Conservation (phyloP, 2,113 vertebrate species). For the Speoplatyrhinus poulsoni region DNA sequence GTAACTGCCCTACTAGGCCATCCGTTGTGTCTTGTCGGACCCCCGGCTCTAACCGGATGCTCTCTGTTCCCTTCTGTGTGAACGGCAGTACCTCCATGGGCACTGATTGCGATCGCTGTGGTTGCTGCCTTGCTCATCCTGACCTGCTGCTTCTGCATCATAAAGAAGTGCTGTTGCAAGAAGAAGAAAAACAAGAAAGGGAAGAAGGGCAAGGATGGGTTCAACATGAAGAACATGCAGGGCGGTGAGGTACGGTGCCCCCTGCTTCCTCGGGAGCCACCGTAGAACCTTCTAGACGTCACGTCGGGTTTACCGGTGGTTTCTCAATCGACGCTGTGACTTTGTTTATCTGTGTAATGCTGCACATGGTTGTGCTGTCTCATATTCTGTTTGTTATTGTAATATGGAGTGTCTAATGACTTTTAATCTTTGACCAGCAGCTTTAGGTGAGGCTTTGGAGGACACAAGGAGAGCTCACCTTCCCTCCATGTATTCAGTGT, state of each 20-base stretch:
- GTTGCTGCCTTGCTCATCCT: conserved; percentile 90
- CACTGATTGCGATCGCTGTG: conserved; percentile 91
- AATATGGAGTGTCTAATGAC: conserved; percentile 43
- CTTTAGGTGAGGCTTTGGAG: conserved; percentile 59
- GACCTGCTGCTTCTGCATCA: conserved; percentile 98
- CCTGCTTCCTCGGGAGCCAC: conserved; percentile 1
- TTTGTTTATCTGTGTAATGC: neutral
- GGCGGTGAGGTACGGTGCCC: conserved; percentile 75
- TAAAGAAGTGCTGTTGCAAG: conserved; percentile 99
- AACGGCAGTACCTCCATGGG: conserved; percentile 90
- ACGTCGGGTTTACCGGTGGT: neutral
- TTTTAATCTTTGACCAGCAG: conserved; percentile 64
- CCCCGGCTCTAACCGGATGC: neutral
- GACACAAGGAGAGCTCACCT: conserved; percentile 68
- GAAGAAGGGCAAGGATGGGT: conserved; percentile 93
- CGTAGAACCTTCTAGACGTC: conserved; percentile 2
- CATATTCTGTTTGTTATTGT: neutral
- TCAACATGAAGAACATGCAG: conserved; percentile 98
- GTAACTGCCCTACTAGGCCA: too few relatives aligned
- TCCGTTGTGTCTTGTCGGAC: neutral
- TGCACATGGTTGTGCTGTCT: conserved; percentile 5
- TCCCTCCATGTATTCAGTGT: conserved; percentile 60
- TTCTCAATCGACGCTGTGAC: neutral
- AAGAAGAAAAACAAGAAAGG: conserved; percentile 99
- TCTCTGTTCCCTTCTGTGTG: conserved; percentile 12